phyloP scores from a whole-genome alignment of 53 echinoderm and acorn worm genomes.

The Apostichopus leukothele region DNA sequence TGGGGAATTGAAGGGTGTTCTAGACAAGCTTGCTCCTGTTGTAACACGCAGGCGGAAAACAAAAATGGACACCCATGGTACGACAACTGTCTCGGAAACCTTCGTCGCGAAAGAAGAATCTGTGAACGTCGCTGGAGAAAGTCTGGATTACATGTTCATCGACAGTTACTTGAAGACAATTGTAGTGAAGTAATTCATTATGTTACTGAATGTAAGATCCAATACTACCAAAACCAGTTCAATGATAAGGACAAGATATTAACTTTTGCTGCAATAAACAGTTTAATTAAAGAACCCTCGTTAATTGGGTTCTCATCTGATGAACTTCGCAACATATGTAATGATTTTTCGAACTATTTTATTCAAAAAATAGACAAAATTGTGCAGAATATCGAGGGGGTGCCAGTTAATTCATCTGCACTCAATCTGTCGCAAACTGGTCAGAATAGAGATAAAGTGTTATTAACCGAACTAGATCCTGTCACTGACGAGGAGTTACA shows the following conservation, averaged over 20 bases:
- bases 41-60: too few relatives aligned
- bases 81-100: too few relatives aligned
- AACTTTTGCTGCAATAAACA: not conserved
- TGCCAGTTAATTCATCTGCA: not conserved
- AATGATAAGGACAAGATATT: not conserved
- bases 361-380: conserved; percentile 5
- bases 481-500: too few relatives aligned
- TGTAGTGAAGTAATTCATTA: not conserved
- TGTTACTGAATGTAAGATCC: not conserved
- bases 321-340: not conserved
- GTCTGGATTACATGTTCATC: conserved; percentile 9
- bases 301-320: not conserved
- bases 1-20: too few relatives aligned
- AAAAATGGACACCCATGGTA: too few relatives aligned
- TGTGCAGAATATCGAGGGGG: not conserved
- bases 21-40: too few relatives aligned
- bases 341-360: conserved; percentile 6
- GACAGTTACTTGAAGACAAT: conserved; percentile 1
- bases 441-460: too few relatives aligned
- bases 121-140: not conserved
- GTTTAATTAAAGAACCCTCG: conserved; percentile 4
- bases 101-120: too few relatives aligned
- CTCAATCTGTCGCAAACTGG: not conserved
- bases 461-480: too few relatives aligned
- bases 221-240: conserved; percentile 21